Evolutionary conservation across 2,888 invertebrate species (phyloP).

Genomic region (Oscheius sp.): DNA sequence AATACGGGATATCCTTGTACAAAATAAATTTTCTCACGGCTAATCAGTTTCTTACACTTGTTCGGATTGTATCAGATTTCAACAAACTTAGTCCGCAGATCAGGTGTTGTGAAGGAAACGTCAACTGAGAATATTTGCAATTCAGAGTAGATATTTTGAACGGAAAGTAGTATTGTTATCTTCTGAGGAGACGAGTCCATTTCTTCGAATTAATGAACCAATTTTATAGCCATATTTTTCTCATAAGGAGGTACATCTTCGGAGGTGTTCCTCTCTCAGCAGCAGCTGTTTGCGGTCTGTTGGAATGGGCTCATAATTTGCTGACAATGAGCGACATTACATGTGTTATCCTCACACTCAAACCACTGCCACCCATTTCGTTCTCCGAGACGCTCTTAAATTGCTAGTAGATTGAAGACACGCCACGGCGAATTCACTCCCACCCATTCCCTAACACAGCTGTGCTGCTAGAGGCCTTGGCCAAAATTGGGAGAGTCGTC

Average conservation of each 20-base stretch:
- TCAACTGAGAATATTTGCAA: background rate
- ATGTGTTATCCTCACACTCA: slow-evolving; percentile 15
- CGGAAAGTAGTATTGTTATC: too few relatives aligned
- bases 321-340: slow-evolving; percentile 22
- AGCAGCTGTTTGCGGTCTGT: slow-evolving; percentile 16
- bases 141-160: background rate
- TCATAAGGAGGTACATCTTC: background rate
- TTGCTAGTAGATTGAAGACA: slow-evolving; percentile 32
- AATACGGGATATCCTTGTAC: slow-evolving; percentile 11
- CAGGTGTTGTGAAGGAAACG: background rate
- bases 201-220: too few relatives aligned
- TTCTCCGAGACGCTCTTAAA: background rate
- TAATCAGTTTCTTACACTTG: too few relatives aligned
- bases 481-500: slow-evolving; percentile 17
- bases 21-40: too few relatives aligned
- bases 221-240: background rate
- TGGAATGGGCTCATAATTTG: background rate
- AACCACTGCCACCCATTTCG: slow-evolving; percentile 3
- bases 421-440: slow-evolving; percentile 36
- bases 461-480: slow-evolving; percentile 14
- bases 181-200: too few relatives aligned
- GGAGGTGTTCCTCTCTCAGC: slow-evolving; percentile 14
- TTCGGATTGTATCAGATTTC: slow-evolving; percentile 1
- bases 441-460: slow-evolving; percentile 33
- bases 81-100: background rate